Evolutionary conservation across 2,113 vertebrate genomes (phyloP), one percentile per base, ranked within the genome.

Genomic region (Mus spicilegus): DNA sequence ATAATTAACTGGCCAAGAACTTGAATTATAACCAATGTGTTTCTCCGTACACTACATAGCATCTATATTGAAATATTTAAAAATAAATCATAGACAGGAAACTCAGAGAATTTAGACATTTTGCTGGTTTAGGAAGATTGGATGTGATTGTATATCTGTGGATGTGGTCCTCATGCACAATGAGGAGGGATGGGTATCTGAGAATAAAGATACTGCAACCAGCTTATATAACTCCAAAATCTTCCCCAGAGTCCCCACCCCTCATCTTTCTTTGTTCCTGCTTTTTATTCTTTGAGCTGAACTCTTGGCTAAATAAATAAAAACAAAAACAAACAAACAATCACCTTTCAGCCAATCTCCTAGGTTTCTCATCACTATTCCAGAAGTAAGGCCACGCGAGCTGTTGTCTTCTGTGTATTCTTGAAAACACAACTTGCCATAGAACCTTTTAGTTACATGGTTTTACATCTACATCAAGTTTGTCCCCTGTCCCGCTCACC

Each of bases 1-100:
- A 87, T 90, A 92, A 91, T 46, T 42, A 93, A 61, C 16, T 49
- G 30, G 17, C 54, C 39, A 77, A 30, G 7, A 24, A 88, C 82
- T 73, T 87, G 76, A 72, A 63, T 94, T 78, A 88, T 77, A 90
- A 94, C 17, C 20, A 72, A 19, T 73, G 42, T 72, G 56, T 20
- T 10, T 51, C 76, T n/a, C 61, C 90, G 10, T 78, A 51, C 16
- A 10, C 63, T 67, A 61, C 36, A 86, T 19, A 49, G 16, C 61
- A 49, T 56, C 46, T 36, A 16, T 70, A 36, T 6, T 33, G 19
- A 80, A 81, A 49, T 92, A 94, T 24, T 81, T 58, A 54, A 89
- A 92, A 95, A 19, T 63, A 46, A 82, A 81, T 81, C 73, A 89
- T 19, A 85, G 63, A 72, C 46, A 65, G n/a, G 14, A 4, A 69